Base-by-base conservation (phyloP, 2,888 invertebrate species). In the Lasioglossum morio region DNA sequence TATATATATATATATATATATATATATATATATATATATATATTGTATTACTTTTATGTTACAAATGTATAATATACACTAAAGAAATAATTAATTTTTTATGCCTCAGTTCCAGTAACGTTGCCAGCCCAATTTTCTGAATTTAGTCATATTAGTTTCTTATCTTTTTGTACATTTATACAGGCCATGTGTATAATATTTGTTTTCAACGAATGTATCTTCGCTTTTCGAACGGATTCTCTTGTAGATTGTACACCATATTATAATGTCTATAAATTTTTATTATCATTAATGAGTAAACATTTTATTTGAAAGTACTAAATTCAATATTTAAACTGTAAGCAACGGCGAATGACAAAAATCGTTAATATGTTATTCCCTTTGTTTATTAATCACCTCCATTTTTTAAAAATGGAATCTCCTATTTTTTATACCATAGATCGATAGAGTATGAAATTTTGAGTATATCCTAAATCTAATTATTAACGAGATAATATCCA, bases 131-230 rank as follows among this genome's bases (percentile, higher is more conserved):
- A 60, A 16, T 77, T 86, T 80, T 86, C 83, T 57, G 77, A 84
- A 86, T 91, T 91, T 89, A 91, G 87, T 63, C 85, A 92, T 89
- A 91, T 92, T 89, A 91, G 91, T 94, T 94, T 94, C 85, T 93
- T 93, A 93, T 90, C 91, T 92, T 93, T 94, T 94, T 94, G 84
- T 94, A 94, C 93, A 90, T 94, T 94, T 94, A 93, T 93, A 94
- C 91, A 87, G 77, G 88, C 86, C 90, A 86, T 86, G 84, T 88
- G 85, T 90, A 89, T 82, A 84, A 88, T 87, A 82, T 85, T 85
- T 86, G 69, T 83, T 82, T 82, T 80, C 23, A 53, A 60, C 73
- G 76, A 77, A 40, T 19, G 70, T 57, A 60, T 60, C 77, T 75
- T 23, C 16, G 69, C 82, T 80, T 84, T 75, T 63, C 77, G 75